Base-by-base conservation (phyloP, 2,888 invertebrate species). In the Coleophora flavipennella region DNA sequence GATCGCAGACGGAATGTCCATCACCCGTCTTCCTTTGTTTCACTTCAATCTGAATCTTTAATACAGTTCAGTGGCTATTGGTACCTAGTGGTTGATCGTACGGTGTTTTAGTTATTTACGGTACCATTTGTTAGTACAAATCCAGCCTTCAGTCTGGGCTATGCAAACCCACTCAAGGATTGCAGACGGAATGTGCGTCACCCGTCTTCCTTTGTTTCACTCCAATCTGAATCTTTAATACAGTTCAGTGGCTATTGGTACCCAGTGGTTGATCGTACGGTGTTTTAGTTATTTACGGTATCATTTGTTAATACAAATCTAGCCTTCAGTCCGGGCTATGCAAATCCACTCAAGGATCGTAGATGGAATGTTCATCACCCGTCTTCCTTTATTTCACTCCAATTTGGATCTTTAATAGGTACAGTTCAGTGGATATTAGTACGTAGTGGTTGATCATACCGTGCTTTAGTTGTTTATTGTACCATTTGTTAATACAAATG, bases 101-200 rank as follows among this genome's bases (percentile, higher is more conserved):
- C 20, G 3, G 20, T 6, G 6, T 20, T 20, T 20, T 20, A n/a
- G n/a, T n/a, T n/a, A n/a, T n/a, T n/a, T n/a, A n/a, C n/a, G n/a
- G n/a, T n/a, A n/a, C n/a, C n/a, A n/a, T n/a, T n/a, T n/a, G n/a
- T n/a, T n/a, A n/a, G n/a, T n/a, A n/a, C n/a, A n/a, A n/a, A n/a
- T 56, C 58, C 62, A 50, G 53, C 46, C 41, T 40, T 44, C 52
- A 45, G 48, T 50, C 57, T 56, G 49, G 48, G 74, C 76, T 75
- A 83, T 83, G 83, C 75, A 76, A 81, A 81, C 79, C 40, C 49
- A 49, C 57, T 59, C 62, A 69, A 64, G 70, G 63, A 56, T 61
- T 55, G n/a, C n/a, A 69, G 78, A 79, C 71, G 73, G 71, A 67
- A 75, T 75, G 80, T 80, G 80, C 78, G 78, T 81, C 81, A 80